Conservation (phyloP, 2,113 vertebrate genomes). For the Junco hyemalis region DNA sequence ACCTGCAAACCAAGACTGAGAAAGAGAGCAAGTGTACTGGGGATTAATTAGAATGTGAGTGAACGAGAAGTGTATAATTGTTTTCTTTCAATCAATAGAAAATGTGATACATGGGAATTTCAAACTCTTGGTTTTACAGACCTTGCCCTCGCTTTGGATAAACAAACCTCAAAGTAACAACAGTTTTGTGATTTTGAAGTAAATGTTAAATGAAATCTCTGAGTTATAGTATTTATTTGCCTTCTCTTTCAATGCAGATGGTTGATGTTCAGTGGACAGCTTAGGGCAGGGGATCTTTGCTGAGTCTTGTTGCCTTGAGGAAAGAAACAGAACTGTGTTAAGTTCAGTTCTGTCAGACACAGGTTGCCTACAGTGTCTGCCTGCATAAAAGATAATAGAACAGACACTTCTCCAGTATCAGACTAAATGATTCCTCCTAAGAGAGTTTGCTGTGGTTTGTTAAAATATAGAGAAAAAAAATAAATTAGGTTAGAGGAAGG, state of each 20-base stretch:
- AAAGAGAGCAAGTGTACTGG: neutral
- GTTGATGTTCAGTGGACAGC: neutral
- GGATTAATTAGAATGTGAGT: neutral
- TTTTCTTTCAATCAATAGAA: neutral
- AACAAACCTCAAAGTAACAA: neutral
- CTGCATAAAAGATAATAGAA: conserved; percentile 26
- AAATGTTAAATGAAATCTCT: neutral
- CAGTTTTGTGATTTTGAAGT: neutral
- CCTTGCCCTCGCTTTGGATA: neutral
- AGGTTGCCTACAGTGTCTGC: neutral
- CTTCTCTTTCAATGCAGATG: neutral
- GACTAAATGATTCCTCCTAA: neutral
- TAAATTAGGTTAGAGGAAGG: neutral
- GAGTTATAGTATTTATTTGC: neutral
- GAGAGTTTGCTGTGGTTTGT: neutral
- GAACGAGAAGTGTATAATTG: neutral
- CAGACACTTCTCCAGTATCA: conserved; percentile 1
- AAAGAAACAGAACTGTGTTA: neutral
- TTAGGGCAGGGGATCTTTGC: neutral
- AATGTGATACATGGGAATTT: neutral
- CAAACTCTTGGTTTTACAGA: neutral
- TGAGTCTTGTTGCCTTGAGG: neutral
- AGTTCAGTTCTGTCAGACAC: neutral
- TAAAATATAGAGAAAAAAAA: conserved; percentile 13
- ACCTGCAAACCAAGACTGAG: neutral